A percentile compares a stretch with the other conserved stretches of the same genome.
Conservation (phyloP, 2,797 vertebrate genomes). For the Melanotaenia trifasciata region DNA sequence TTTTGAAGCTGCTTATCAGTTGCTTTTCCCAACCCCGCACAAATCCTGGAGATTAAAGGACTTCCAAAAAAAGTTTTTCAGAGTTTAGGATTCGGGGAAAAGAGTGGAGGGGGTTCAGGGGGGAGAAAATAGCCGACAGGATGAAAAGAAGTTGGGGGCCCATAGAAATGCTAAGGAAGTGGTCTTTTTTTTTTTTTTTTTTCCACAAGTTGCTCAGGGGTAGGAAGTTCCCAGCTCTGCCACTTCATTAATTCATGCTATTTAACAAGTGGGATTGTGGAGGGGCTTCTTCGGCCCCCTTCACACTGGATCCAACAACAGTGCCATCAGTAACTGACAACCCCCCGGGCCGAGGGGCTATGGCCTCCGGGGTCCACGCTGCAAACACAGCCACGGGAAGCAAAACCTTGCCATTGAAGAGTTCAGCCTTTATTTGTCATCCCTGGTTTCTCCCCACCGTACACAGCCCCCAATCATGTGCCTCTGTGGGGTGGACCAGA, state of each 20-base stretch:
- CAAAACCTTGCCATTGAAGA: slow-evolving; percentile 75
- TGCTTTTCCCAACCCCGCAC: slow-evolving; percentile 73
- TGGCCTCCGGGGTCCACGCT: slow-evolving; percentile 76
- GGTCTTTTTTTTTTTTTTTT: slow-evolving; percentile 37
- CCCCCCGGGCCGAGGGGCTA: slow-evolving; percentile 78
- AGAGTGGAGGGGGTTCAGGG: slow-evolving; percentile 18
- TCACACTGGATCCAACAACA: slow-evolving; percentile 80
- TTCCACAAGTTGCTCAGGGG: slow-evolving; percentile 69
- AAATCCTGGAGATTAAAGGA: slow-evolving; percentile 83
- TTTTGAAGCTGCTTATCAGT: slow-evolving; percentile 80
- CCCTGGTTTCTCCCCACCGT: slow-evolving; percentile 75
- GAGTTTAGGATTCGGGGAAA: slow-evolving; percentile 21
- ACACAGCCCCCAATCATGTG: slow-evolving; percentile 75
- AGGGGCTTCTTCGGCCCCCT: slow-evolving; percentile 78
- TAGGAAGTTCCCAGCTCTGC: slow-evolving; percentile 84
- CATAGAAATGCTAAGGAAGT: slow-evolving; percentile 85
- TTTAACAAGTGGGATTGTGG: slow-evolving; percentile 84
- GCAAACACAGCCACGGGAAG: slow-evolving; percentile 81
- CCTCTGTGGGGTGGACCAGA: slow-evolving; percentile 63
- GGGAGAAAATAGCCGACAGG: slow-evolving; percentile 59
- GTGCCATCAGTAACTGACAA: slow-evolving; percentile 83
- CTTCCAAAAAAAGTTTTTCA: slow-evolving; percentile 68
- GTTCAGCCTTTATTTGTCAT: slow-evolving; percentile 83
- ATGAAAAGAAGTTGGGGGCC: slow-evolving; percentile 84
- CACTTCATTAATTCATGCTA: slow-evolving; percentile 89